Evolutionary conservation across 2,113 vertebrate species (phyloP).

Genomic region (Corythaixoides concolor): DNA sequence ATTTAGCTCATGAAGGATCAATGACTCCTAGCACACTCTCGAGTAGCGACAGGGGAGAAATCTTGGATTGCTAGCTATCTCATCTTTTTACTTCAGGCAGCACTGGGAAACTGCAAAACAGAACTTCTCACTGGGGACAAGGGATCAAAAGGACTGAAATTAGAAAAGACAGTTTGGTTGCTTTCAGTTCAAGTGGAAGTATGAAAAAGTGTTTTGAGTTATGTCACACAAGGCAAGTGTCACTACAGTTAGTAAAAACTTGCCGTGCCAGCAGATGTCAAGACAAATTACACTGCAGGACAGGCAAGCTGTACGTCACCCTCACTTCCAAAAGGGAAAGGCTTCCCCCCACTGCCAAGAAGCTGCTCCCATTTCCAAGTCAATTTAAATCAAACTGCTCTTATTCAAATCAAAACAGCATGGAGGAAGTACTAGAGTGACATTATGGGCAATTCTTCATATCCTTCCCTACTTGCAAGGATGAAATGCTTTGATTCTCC

Average conservation of each 20-base stretch:
- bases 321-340: neutral
- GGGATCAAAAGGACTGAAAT: neutral
- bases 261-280: neutral
- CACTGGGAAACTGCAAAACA: constrained; percentile 12
- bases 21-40: neutral
- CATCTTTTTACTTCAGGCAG: constrained; percentile 5
- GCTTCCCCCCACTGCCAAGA: neutral
- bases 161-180: constrained; percentile 38
- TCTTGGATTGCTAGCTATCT: neutral
- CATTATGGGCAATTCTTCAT: accelerated
- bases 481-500: neutral
- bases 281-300: constrained; percentile 6
- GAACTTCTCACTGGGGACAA: neutral
- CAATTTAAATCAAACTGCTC: neutral
- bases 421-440: neutral
- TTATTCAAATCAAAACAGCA: neutral
- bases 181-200: constrained; percentile 20
- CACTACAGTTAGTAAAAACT: neutral
- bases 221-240: neutral
- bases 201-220: neutral
- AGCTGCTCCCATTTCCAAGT: neutral
- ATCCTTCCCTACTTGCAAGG: neutral
- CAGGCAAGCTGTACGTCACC: neutral
- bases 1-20: constrained; percentile 18
- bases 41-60: neutral